A percentile compares a stretch with the other conserved stretches of the same genome.
Evolutionary conservation across 2,797 vertebrate genomes (phyloP).

Genomic region (Amblyopsis hoosieri): DNA sequence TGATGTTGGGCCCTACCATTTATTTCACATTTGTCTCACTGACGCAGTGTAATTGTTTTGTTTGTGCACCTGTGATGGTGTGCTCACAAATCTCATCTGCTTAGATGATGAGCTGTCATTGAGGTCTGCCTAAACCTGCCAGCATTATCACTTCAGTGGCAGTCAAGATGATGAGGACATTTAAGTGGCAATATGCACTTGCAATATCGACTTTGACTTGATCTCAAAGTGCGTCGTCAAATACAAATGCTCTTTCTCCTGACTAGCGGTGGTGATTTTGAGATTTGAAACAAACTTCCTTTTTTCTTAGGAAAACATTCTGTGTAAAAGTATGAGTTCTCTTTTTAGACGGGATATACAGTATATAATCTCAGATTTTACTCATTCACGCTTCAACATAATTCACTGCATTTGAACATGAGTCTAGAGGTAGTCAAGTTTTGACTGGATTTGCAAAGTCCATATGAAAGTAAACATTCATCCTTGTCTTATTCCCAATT

Average conservation of each 20-base stretch:
- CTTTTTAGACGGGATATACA: too few species aligned
- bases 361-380: too few species aligned
- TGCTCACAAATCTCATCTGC: conserved; percentile 46
- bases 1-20: neutral
- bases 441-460: too few species aligned
- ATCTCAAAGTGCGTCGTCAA: conserved; percentile 25
- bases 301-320: too few species aligned
- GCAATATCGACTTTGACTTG: conserved; percentile 38
- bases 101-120: conserved; percentile 45
- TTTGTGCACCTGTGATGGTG: conserved; percentile 34
- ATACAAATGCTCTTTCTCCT: conserved; percentile 3
- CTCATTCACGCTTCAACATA: too few species aligned
- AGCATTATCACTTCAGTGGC: conserved; percentile 42
- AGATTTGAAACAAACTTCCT: neutral
- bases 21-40: conserved; percentile 29
- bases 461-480: neutral
- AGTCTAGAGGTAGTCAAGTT: too few species aligned
- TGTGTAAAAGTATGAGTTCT: too few species aligned
- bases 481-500: neutral
- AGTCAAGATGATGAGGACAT: conserved; percentile 42
- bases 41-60: conserved; percentile 33
- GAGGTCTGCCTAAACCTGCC: conserved; percentile 20
- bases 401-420: too few species aligned
- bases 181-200: conserved; percentile 45
- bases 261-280: neutral